These are phyloP conservation scores for Astropecten irregularis DNA, from an alignment of 53 echinoderm and acorn worm species.

Conservation along the genomic window DNA sequence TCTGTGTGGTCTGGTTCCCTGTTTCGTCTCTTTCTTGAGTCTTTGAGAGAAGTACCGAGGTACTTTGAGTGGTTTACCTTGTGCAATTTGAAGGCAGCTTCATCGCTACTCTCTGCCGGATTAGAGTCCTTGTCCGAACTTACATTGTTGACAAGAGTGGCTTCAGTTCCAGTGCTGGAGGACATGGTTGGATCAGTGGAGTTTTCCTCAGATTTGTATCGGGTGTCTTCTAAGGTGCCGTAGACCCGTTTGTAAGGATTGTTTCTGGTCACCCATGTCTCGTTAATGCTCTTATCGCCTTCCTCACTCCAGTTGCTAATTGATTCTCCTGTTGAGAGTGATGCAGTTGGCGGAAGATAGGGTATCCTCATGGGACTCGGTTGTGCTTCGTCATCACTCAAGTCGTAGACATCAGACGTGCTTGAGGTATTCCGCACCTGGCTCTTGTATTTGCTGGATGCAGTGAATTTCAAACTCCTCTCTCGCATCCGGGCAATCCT, in stretches of 20 bases:
- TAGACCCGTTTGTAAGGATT: constrained; percentile 6
- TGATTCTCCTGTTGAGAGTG: constrained; percentile 3
- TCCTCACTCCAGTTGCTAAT: constrained; percentile 52
- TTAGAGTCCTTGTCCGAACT: constrained; percentile 10
- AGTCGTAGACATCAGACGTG: constrained; percentile 21
- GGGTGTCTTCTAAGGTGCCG: constrained; percentile 2
- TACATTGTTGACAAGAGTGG: background rate
- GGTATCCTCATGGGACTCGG: constrained; percentile 5
- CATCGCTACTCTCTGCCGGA: background rate
- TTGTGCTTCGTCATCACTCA: constrained; percentile 27
- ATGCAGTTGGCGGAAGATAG: background rate
- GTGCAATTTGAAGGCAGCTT: background rate
- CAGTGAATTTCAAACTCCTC: background rate
- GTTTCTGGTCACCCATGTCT: constrained; percentile 45
- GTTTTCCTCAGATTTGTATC: background rate
- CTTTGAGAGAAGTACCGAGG: background rate
- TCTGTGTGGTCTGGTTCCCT: background rate
- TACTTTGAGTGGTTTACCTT: background rate
- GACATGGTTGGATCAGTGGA: background rate
- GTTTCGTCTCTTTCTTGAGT: background rate
- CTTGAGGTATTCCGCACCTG: background rate
- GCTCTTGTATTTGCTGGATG: background rate
- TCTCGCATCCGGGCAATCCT: constrained; percentile 27
- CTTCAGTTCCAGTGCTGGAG: background rate
- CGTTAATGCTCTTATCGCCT: constrained; percentile 39